Evolutionary conservation across 2,797 vertebrate species (phyloP).

Genomic region (Allobates femoralis): DNA sequence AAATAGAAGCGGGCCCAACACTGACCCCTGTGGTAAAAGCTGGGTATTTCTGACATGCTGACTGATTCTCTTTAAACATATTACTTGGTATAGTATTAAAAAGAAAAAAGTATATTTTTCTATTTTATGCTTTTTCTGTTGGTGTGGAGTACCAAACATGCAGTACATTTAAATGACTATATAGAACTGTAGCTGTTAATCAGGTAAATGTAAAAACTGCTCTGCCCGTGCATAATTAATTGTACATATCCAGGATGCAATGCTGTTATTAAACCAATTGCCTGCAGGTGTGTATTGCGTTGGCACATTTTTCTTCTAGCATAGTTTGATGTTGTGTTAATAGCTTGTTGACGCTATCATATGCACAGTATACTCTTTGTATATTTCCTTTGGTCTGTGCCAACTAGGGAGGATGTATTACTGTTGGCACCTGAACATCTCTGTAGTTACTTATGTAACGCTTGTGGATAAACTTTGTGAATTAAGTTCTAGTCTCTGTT

Average conservation of each 20-base stretch:
- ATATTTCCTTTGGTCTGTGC: not conserved
- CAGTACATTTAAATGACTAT: not conserved
- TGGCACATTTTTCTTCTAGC: slow-evolving; percentile 1
- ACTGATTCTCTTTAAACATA: too few species aligned
- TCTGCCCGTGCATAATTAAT: too few species aligned
- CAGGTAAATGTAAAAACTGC: not conserved
- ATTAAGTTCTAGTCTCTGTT: slow-evolving; percentile 19
- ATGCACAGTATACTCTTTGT: slow-evolving; percentile 34
- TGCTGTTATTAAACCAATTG: not conserved
- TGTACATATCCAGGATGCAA: not conserved
- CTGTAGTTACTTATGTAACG: not conserved
- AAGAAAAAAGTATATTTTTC: too few species aligned
- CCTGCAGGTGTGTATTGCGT: not conserved
- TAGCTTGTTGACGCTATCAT: slow-evolving; percentile 3
- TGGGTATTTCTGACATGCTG: too few species aligned
- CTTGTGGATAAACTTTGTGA: not conserved
- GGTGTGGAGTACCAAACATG: not conserved
- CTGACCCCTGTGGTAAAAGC: too few species aligned
- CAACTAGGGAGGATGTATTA: slow-evolving; percentile 23
- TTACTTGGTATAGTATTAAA: too few species aligned
- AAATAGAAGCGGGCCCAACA: too few species aligned
- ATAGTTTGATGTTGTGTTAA: slow-evolving; percentile 18
- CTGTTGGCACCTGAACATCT: slow-evolving; percentile 18
- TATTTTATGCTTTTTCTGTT: too few species aligned
- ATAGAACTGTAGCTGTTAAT: not conserved